A percentile compares a stretch with the other conserved stretches of the same genome.
Evolutionary conservation across 2,113 vertebrate species (phyloP).

Genomic region (Trematocara nigrifrons): DNA sequence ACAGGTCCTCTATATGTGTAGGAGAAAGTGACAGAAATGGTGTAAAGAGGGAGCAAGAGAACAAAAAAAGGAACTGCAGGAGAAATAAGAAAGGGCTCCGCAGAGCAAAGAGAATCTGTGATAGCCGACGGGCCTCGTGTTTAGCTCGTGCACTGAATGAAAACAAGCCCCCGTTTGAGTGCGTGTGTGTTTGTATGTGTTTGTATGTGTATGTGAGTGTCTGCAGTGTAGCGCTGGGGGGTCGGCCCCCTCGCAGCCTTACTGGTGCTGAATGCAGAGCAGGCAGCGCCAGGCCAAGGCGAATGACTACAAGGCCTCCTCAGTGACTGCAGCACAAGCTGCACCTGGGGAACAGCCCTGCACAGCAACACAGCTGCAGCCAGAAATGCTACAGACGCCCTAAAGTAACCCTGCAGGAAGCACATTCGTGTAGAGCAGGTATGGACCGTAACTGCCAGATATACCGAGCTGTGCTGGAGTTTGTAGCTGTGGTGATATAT

Average conservation of each 20-base stretch:
- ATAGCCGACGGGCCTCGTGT: slow-evolving; percentile 51
- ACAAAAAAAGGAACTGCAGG: neutral
- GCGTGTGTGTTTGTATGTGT: neutral
- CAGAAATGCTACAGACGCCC: neutral
- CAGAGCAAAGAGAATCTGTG: slow-evolving; percentile 35
- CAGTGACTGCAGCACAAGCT: slow-evolving; percentile 65
- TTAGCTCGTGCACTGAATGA: slow-evolving; percentile 59
- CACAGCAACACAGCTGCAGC: slow-evolving; percentile 22
- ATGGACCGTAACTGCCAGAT: neutral
- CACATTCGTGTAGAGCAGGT: neutral
- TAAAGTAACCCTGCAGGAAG: neutral
- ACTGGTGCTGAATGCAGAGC: slow-evolving; percentile 69
- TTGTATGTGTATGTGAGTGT: neutral
- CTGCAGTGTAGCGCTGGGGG: slow-evolving; percentile 40
- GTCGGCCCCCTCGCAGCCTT: slow-evolving; percentile 20
- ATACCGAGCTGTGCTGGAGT: neutral
- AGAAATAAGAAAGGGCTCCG: neutral
- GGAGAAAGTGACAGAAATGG: neutral
- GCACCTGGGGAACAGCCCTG: slow-evolving; percentile 57
- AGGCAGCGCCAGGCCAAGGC: slow-evolving; percentile 55
- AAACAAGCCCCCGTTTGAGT: slow-evolving; percentile 26
- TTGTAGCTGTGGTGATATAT: neutral
- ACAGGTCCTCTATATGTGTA: neutral
- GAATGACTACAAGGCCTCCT: slow-evolving; percentile 71
- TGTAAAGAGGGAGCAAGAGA: neutral